These are phyloP conservation scores for Meteorus colon DNA, from an alignment of 2,888 invertebrate species.

Conservation along the genomic window DNA sequence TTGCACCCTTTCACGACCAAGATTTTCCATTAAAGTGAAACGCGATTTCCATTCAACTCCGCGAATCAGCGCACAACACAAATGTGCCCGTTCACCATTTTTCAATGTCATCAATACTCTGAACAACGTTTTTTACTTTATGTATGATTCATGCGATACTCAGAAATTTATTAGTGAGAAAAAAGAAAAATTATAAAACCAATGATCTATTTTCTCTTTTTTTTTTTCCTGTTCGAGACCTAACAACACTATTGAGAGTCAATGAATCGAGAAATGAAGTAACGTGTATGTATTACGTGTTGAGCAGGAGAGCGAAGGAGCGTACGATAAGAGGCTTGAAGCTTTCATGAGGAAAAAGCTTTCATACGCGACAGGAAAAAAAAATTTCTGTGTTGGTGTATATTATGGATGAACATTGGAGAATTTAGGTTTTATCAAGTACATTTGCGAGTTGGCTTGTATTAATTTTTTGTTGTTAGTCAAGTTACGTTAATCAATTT, in stretches of 20 bases:
- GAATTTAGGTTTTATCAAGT: too few relatives aligned
- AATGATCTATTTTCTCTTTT: not conserved
- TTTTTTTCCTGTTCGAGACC: not conserved
- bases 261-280: not conserved
- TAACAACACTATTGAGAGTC: conserved; percentile 1
- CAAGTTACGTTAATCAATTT: too few relatives aligned
- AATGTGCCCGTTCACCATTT: not conserved
- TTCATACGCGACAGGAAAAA: not conserved
- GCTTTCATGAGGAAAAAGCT: not conserved
- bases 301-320: not conserved
- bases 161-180: not conserved
- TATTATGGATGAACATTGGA: too few relatives aligned
- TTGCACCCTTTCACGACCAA: not conserved
- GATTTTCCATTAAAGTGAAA: conserved; percentile 4
- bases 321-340: not conserved
- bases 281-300: conserved; percentile 1
- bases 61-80: not conserved
- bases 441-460: too few relatives aligned
- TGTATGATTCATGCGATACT: not conserved
- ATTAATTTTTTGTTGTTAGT: too few relatives aligned
- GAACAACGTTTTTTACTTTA: not conserved
- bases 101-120: not conserved
- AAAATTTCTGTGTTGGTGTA: too few relatives aligned
- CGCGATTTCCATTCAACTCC: not conserved
- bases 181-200: not conserved